A percentile compares a stretch with the other conserved stretches of the same genome.
phyloP scores from a whole-genome alignment of 1,140 invertebrate genomes.

The Hycleus phaleratus region DNA sequence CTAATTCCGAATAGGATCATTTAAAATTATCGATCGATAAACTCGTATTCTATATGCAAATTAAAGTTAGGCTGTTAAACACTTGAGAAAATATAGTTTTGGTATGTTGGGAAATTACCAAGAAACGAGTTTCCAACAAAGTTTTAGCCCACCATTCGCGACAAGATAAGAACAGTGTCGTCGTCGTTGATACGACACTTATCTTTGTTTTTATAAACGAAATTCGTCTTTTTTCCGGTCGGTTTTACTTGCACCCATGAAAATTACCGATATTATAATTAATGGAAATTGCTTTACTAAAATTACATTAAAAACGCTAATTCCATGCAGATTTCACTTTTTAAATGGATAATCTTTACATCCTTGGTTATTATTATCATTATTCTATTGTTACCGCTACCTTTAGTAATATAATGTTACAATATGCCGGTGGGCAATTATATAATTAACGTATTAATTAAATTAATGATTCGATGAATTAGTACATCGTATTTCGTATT shows the following conservation, averaged over 20 bases:
- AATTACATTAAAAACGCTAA: slow-evolving; percentile 18
- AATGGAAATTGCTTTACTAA: slow-evolving; percentile 16
- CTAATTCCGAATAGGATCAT: no score
- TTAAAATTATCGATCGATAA: no score
- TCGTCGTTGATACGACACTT: slow-evolving; percentile 1
- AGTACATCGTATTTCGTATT: not conserved
- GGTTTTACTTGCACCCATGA: not conserved
- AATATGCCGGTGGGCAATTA: not conserved
- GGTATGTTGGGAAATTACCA: slow-evolving; percentile 28
- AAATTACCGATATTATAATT: slow-evolving; percentile 22
- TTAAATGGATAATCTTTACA: slow-evolving; percentile 2
- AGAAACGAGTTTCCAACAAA: slow-evolving; percentile 27
- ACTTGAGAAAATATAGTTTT: slow-evolving; percentile 27
- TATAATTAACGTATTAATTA: not conserved
- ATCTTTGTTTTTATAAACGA: slow-evolving; percentile 17
- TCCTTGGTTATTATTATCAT: not conserved
- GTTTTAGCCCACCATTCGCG: slow-evolving; percentile 14
- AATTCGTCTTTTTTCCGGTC: slow-evolving; percentile 1
- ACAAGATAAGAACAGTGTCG: slow-evolving; percentile 11
- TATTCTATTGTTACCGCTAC: not conserved
- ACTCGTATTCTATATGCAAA: slow-evolving; percentile 23
- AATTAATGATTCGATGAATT: not conserved
- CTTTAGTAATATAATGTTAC: not conserved
- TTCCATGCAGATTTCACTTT: slow-evolving; percentile 18
- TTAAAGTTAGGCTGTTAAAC: slow-evolving; percentile 23